Base-by-base conservation (phyloP, 37 sponge, comb jelly and placozoan genomes). In the Chondrosia reniformis region DNA sequence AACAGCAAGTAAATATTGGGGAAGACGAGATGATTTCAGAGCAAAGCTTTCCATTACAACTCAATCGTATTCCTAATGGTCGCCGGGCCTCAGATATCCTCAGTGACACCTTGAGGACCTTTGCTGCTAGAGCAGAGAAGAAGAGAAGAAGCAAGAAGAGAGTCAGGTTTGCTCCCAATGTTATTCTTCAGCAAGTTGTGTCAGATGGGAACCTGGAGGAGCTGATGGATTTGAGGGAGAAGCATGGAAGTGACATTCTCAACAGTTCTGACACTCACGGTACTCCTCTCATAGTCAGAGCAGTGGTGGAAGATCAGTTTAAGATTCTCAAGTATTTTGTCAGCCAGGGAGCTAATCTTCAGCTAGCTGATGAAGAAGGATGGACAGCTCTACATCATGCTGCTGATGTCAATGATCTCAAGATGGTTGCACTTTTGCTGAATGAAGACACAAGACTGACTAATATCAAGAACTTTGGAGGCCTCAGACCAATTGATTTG, bases 311-410 rank as follows among this genome's bases (percentile, higher is more conserved):
- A 44, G 81, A 72, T 42, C 84, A 86, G 36, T 27, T 46, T 6
- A 81, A 77, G 10, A 36, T 75, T 27, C 74, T 91, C 15, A 71
- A 76, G 74, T 32, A 84, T 4, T 74, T 91, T 8, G 57, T 83
- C 3, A 78, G 79, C 1, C 45, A 62, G 27, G 91, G 91, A n/a
- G 91, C 86, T 6, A 84, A 91, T 43, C 42, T 91, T 13, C 39
- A 72, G 0, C 61, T 74, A 3, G 3, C 46, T 4, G 91, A 91
- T 71, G 74, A 61, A 1, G 87, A 91, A 52, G 77, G 79, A 37
- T 91, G 91, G 91, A 91, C 57, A 21, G 73, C 36, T 38, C 81
- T 91, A 6, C 91, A 91, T 52, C 81, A 82, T 0, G 91, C 91
- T 9, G 83, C 84, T 19, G 83, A 77, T 32, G 81, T 83, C 80